These are phyloP conservation scores for Tinamus guttatus DNA, from an alignment of 2,113 vertebrate species.

Conservation along the genomic window DNA sequence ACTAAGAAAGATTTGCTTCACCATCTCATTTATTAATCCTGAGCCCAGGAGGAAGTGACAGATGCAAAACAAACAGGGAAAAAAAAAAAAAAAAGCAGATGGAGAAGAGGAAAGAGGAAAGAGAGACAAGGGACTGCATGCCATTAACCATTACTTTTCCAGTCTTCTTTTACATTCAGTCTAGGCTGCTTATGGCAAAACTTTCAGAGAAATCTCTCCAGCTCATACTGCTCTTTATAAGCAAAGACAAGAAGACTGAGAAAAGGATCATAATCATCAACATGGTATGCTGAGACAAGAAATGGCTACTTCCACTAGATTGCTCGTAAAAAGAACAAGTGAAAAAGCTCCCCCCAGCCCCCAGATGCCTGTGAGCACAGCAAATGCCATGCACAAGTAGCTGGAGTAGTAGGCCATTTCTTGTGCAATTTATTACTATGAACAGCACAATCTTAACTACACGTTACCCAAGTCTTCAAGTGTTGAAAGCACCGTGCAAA, in stretches of 20 bases:
- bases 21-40: slow-evolving; percentile 19
- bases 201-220: slow-evolving; percentile 82
- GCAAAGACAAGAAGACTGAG: slow-evolving; percentile 84
- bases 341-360: not conserved
- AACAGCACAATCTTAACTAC: slow-evolving; percentile 12
- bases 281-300: slow-evolving; percentile 67
- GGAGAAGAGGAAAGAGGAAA: slow-evolving; percentile 63
- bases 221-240: slow-evolving; percentile 78
- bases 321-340: not conserved
- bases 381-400: rapidly evolving
- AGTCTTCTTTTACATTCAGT: slow-evolving; percentile 82
- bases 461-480: slow-evolving; percentile 24
- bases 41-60: slow-evolving; percentile 56
- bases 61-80: slow-evolving; percentile 61
- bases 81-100: slow-evolving; percentile 50
- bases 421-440: slow-evolving; percentile 36
- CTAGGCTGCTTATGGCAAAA: slow-evolving; percentile 77
- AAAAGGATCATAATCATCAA: slow-evolving; percentile 84
- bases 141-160: slow-evolving; percentile 90
- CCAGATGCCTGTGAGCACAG: not conserved
- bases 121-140: slow-evolving; percentile 80
- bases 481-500: slow-evolving; percentile 35
- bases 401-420: slow-evolving; percentile 44
- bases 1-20: slow-evolving; percentile 5
- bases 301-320: slow-evolving; percentile 43